Percentiles rank a stretch among this genome's conserved stretches.
These are phyloP conservation scores for Acanthopagrus latus DNA, from an alignment of 2,797 vertebrate genomes.

Conservation along the genomic window DNA sequence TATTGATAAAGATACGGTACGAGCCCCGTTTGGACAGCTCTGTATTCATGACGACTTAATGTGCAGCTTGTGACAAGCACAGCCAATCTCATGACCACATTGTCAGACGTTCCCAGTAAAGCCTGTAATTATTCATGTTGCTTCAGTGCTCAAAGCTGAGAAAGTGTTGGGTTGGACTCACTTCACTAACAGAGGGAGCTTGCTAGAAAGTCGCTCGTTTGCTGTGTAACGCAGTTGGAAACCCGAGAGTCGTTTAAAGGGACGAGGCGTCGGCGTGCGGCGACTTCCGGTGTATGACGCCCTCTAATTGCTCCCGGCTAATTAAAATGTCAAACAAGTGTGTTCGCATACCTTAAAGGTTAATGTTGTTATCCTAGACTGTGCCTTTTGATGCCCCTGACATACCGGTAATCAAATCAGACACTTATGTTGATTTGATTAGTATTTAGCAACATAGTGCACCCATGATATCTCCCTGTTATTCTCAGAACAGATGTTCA, in stretches of 20 bases:
- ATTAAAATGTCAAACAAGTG: conserved; percentile 43
- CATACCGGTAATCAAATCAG: conserved; percentile 63
- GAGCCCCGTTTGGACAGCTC: conserved; percentile 63
- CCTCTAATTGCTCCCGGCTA: conserved; percentile 28
- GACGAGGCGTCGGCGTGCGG: background rate
- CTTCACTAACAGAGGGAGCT: conserved; percentile 36
- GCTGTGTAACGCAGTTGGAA: conserved; percentile 12
- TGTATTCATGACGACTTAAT: conserved; percentile 71
- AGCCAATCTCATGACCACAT: conserved; percentile 58
- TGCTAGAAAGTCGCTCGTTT: conserved; percentile 32
- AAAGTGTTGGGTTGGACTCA: conserved; percentile 60
- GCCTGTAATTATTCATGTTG: conserved; percentile 80
- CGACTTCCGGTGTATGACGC: background rate
- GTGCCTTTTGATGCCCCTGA: conserved; percentile 48
- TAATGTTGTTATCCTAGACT: conserved; percentile 36
- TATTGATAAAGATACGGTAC: conserved; percentile 79
- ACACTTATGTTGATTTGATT: conserved; percentile 65
- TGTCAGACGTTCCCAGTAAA: conserved; percentile 66
- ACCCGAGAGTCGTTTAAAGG: background rate
- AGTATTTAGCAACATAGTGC: conserved; percentile 60
- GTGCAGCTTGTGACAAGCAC: conserved; percentile 69
- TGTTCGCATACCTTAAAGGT: conserved; percentile 57
- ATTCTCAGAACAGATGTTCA: conserved; percentile 69
- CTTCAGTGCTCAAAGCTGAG: conserved; percentile 75
- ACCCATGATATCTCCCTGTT: conserved; percentile 55